Conservation (phyloP, 2,797 vertebrate genomes). For the Lemur catta region DNA sequence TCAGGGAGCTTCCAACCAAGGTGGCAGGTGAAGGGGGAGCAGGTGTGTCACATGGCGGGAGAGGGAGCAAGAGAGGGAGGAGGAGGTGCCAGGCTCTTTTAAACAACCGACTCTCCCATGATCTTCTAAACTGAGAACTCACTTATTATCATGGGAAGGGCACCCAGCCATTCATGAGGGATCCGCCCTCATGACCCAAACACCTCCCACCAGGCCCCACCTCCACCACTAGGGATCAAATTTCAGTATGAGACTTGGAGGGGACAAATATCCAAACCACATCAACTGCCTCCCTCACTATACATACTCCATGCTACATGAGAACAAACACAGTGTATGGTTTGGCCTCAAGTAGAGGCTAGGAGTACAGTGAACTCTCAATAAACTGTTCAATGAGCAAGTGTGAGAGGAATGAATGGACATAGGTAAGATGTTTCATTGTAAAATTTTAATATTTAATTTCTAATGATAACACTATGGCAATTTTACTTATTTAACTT, state of each 20-base stretch:
- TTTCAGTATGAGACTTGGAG: background rate
- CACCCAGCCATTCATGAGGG: too few species aligned
- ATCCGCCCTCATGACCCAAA: too few species aligned
- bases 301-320: background rate
- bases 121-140: background rate
- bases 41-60: background rate
- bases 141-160: too few species aligned
- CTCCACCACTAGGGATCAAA: background rate
- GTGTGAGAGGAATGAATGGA: background rate
- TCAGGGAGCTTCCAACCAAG: background rate
- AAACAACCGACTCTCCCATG: background rate
- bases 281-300: background rate
- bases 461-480: background rate
- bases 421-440: background rate
- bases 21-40: background rate
- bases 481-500: background rate
- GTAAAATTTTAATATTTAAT: background rate
- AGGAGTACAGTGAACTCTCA: background rate
- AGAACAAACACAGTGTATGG: background rate
- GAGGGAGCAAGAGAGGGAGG: too few species aligned
- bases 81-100: background rate
- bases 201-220: too few species aligned
- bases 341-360: background rate
- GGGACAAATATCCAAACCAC: background rate
- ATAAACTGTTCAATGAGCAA: background rate